phyloP scores from a whole-genome alignment of 2,113 vertebrate species.

The Onychorhynchus coronatus region DNA sequence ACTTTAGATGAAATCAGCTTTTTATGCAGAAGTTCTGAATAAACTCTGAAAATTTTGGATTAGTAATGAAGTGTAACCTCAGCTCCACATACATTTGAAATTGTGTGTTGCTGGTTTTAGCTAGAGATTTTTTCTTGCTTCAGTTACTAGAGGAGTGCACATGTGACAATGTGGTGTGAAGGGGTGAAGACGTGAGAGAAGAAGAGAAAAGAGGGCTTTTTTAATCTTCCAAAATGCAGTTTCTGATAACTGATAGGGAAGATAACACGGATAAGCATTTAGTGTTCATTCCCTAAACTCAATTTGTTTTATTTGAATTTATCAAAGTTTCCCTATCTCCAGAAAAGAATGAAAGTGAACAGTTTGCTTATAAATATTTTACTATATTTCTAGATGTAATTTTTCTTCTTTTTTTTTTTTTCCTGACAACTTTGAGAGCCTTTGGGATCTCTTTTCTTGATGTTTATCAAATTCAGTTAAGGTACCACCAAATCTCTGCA shows the following conservation, averaged over 20 bases:
- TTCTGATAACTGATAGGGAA: background rate
- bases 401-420: background rate
- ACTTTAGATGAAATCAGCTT: background rate
- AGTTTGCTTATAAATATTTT: conserved; percentile 4
- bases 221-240: background rate
- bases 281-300: background rate
- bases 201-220: background rate
- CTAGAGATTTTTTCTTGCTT: background rate
- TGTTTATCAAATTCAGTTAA: conserved; percentile 14
- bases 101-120: background rate
- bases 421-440: background rate
- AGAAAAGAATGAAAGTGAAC: conserved; percentile 11
- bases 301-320: background rate
- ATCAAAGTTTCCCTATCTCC: background rate
- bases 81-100: background rate
- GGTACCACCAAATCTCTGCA: background rate
- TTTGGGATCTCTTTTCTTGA: background rate
- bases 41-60: background rate
- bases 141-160: background rate
- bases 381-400: background rate
- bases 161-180: background rate
- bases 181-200: background rate
- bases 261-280: background rate
- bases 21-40: background rate
- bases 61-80: background rate